Conservation (phyloP, 2,797 vertebrate genomes). For the Spondyliosoma cantharus region DNA sequence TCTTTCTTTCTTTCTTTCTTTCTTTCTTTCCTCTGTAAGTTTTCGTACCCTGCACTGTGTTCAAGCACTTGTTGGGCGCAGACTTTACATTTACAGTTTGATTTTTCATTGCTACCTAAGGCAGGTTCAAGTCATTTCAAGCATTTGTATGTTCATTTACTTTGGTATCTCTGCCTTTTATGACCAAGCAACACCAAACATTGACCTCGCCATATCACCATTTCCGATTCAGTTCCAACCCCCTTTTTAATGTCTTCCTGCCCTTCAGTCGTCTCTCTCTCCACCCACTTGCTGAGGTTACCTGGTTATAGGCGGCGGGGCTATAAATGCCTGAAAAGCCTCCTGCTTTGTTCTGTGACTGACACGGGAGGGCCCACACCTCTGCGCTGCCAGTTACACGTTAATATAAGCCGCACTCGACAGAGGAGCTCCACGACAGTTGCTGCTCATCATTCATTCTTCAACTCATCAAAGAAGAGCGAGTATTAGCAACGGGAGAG, state of each 20-base stretch:
- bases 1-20: too few species aligned
- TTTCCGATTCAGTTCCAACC: slow-evolving; percentile 37
- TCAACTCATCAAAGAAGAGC: slow-evolving; percentile 52
- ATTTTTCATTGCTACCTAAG: neutral
- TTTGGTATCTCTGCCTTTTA: slow-evolving; percentile 45
- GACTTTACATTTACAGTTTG: neutral
- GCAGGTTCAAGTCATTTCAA: neutral
- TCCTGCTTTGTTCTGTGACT: neutral
- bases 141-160: neutral
- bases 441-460: slow-evolving; percentile 54
- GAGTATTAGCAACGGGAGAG: slow-evolving; percentile 58
- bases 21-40: too few species aligned
- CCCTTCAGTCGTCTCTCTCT: slow-evolving; percentile 33
- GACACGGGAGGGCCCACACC: slow-evolving; percentile 1
- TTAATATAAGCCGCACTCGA: slow-evolving; percentile 18
- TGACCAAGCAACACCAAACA: slow-evolving; percentile 27
- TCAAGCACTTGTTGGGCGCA: neutral
- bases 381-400: slow-evolving; percentile 20
- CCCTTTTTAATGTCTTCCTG: slow-evolving; percentile 25
- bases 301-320: slow-evolving; percentile 37
- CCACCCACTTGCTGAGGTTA: slow-evolving; percentile 65
- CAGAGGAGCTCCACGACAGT: slow-evolving; percentile 23
- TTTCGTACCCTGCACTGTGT: neutral
- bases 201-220: slow-evolving; percentile 42
- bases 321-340: slow-evolving; percentile 54